phyloP scores from a whole-genome alignment of 2,113 vertebrate genomes.

The Sminthopsis crassicaudata region DNA sequence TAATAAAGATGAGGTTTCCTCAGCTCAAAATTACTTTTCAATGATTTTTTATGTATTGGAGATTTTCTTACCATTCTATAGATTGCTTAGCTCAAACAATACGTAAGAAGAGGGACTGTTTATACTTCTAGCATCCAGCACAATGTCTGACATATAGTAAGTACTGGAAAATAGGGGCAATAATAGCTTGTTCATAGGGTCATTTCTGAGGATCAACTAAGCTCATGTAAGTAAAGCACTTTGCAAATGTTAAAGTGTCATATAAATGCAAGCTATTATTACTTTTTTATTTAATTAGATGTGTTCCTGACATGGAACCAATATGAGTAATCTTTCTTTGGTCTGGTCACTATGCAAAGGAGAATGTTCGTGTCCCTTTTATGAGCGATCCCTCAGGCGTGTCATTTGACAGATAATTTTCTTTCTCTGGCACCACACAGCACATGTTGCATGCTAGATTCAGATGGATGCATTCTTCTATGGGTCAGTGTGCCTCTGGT shows the following conservation, averaged over 20 bases:
- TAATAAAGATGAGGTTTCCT: neutral
- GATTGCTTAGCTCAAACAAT: neutral
- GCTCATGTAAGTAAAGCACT: neutral
- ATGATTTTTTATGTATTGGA: neutral
- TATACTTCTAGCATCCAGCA: neutral
- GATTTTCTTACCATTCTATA: neutral
- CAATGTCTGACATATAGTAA: neutral
- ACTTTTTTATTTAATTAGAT: conserved; percentile 13
- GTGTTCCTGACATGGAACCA: neutral
- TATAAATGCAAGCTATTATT: neutral
- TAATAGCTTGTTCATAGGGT: neutral
- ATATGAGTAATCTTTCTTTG: conserved; percentile 24
- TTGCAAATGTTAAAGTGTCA: neutral
- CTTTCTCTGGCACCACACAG: conserved; percentile 12
- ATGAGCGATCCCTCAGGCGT: conserved; percentile 37
- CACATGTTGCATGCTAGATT: conserved; percentile 48
- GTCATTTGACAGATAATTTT: conserved; percentile 67
- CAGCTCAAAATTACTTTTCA: neutral
- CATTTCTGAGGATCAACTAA: neutral
- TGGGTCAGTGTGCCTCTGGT: conserved; percentile 17
- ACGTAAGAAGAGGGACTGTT: neutral
- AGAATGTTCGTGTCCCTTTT: conserved; percentile 60
- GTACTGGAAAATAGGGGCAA: neutral
- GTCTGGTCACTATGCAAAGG: conserved; percentile 21
- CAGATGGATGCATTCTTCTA: conserved; percentile 42